Percentiles rank a stretch among this genome's conserved stretches.
These are phyloP conservation scores for Arrhopalites spinosus DNA, from an alignment of 2,888 invertebrate species.

Conservation along the genomic window DNA sequence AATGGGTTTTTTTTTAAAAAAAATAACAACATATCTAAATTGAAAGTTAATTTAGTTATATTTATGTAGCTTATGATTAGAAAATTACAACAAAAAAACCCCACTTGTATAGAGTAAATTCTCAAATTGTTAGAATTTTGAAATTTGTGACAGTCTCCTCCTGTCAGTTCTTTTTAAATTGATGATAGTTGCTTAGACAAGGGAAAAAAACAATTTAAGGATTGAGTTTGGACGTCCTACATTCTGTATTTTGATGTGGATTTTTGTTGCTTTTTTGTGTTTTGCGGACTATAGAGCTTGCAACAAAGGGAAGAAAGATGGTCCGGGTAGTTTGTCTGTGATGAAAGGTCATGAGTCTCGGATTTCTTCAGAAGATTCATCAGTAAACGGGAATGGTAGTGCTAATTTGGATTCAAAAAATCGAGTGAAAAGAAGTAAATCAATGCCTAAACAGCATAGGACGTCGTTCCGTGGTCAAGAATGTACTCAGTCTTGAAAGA, in stretches of 20 bases:
- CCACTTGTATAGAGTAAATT: too few species aligned
- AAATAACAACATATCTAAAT: too few species aligned
- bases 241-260: conserved; percentile 29
- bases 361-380: conserved; percentile 24
- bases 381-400: conserved; percentile 24
- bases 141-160: too few species aligned
- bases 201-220: too few species aligned
- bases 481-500: conserved; percentile 48
- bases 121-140: too few species aligned
- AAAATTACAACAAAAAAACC: too few species aligned
- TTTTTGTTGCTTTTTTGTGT: conserved; percentile 48
- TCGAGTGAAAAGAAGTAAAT: conserved; percentile 52
- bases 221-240: too few species aligned
- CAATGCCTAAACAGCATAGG: conserved; percentile 52
- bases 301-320: conserved; percentile 49
- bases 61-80: too few species aligned
- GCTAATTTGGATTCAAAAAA: conserved; percentile 30
- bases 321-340: conserved; percentile 14
- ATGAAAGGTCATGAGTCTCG: conserved; percentile 19
- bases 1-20: too few species aligned
- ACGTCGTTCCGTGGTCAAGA: conserved; percentile 52
- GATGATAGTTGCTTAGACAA: too few species aligned
- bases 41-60: too few species aligned
- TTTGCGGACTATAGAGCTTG: conserved; percentile 46
- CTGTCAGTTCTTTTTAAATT: too few species aligned